Conservation (phyloP, 2,888 invertebrate species). For the Hybos culiciformis region DNA sequence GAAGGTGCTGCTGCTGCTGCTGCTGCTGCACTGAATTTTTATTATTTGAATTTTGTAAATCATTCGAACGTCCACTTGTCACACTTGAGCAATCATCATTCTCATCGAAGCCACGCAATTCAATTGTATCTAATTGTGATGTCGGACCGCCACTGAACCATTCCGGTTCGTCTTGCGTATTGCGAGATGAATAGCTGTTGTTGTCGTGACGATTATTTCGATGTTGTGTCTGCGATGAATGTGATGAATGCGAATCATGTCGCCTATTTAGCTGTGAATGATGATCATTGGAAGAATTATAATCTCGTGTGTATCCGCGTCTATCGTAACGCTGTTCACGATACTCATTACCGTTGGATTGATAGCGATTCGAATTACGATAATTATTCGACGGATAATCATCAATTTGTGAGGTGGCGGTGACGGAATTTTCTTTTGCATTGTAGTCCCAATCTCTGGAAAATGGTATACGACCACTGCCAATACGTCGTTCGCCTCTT, state of each 20-base stretch:
- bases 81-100: constrained; percentile 15
- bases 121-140: constrained; percentile 83
- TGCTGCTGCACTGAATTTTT: constrained; percentile 1
- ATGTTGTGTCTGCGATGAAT: constrained; percentile 29
- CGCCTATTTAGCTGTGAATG: constrained; percentile 28
- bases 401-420: too few relatives aligned
- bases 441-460: constrained; percentile 44
- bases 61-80: constrained; percentile 6
- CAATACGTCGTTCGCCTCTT: constrained; percentile 48
- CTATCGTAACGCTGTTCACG: not conserved
- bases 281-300: constrained; percentile 11
- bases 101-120: constrained; percentile 80
- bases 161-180: constrained; percentile 68
- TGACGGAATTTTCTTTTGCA: constrained; percentile 12
- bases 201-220: constrained; percentile 15
- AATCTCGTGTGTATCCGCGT: too few relatives aligned
- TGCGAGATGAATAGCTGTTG: constrained; percentile 32
- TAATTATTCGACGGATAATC: too few relatives aligned
- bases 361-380: too few relatives aligned
- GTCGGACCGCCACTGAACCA: constrained; percentile 85
- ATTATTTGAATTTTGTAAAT: not conserved
- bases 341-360: not conserved
- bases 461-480: constrained; percentile 65
- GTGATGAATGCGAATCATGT: constrained; percentile 38
- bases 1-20: constrained; percentile 3